Evolutionary conservation across 2,888 invertebrate species (phyloP).

Genomic region (Caenorhabditis sp.): DNA sequence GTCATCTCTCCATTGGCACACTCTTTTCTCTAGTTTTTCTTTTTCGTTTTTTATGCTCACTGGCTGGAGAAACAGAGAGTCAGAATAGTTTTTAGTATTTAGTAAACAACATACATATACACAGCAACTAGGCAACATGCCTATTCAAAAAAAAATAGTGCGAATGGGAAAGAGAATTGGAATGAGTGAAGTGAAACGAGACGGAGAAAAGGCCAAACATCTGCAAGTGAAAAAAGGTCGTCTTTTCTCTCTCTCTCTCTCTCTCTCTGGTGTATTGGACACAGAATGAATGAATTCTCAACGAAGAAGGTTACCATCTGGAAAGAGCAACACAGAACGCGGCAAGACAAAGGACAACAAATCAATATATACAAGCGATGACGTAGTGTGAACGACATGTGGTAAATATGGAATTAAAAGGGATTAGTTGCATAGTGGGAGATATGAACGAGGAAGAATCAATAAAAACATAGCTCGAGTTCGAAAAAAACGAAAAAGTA

Average conservation of each 20-base stretch:
- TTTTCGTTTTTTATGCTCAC: constrained; percentile 47
- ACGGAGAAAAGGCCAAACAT: constrained; percentile 18
- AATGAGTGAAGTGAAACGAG: neutral
- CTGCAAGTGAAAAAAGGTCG: neutral
- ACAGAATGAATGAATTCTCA: constrained; percentile 26
- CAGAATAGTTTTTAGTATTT: constrained; percentile 30
- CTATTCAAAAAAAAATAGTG: constrained; percentile 20
- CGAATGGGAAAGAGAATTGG: constrained; percentile 1
- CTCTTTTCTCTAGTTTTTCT: constrained; percentile 15
- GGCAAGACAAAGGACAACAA: constrained; percentile 14
- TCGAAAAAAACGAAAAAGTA: too few relatives aligned
- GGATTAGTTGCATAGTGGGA: neutral
- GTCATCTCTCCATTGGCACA: constrained; percentile 18
- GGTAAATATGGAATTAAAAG: neutral
- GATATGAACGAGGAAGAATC: neutral
- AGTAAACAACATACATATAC: constrained; percentile 39
- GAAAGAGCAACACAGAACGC: neutral
- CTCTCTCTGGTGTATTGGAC: neutral
- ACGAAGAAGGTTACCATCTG: constrained; percentile 23
- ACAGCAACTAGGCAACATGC: constrained; percentile 37
- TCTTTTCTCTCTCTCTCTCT: too few relatives aligned
- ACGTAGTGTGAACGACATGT: neutral
- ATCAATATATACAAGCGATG: neutral
- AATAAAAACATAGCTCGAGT: neutral
- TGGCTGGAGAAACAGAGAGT: constrained; percentile 14